Conservation (phyloP, 2,888 invertebrate species). For the Hybos culiciformis region DNA sequence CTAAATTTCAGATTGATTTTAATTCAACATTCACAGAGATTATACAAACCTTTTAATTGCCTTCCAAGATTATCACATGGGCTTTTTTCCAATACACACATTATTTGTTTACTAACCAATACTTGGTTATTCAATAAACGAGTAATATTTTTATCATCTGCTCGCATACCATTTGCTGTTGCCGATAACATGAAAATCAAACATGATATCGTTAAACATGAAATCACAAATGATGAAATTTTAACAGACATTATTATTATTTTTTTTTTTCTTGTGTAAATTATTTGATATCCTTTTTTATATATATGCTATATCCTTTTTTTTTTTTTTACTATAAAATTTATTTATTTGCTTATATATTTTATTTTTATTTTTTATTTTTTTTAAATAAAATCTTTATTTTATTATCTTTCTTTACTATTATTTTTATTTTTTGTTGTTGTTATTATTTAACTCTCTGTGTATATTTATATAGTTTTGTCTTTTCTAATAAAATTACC, state of each 20-base stretch:
- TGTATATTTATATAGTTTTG: no score
- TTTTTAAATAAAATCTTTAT: neutral
- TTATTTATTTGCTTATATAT: neutral
- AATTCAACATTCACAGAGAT: no score
- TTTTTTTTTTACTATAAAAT: neutral
- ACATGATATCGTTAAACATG: neutral
- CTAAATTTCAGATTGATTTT: no score
- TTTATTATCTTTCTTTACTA: no score
- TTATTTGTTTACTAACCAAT: conserved; percentile 38
- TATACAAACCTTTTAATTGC: conserved; percentile 44
- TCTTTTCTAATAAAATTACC: no score
- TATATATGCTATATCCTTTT: neutral
- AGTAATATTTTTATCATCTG: conserved; percentile 30
- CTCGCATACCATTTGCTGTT: conserved; percentile 14
- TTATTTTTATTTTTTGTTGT: no score
- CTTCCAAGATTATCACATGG: conserved; percentile 46
- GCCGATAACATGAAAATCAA: conserved; percentile 8
- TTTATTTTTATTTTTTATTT: neutral
- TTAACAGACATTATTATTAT: neutral
- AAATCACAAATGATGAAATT: neutral
- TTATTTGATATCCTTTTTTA: neutral
- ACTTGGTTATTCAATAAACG: conserved; percentile 31
- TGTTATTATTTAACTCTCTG: no score
- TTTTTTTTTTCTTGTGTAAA: neutral
- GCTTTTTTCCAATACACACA: conserved; percentile 43